phyloP scores from a whole-genome alignment of 2,888 invertebrate genomes.

The Cosmorhoe ocellata region DNA sequence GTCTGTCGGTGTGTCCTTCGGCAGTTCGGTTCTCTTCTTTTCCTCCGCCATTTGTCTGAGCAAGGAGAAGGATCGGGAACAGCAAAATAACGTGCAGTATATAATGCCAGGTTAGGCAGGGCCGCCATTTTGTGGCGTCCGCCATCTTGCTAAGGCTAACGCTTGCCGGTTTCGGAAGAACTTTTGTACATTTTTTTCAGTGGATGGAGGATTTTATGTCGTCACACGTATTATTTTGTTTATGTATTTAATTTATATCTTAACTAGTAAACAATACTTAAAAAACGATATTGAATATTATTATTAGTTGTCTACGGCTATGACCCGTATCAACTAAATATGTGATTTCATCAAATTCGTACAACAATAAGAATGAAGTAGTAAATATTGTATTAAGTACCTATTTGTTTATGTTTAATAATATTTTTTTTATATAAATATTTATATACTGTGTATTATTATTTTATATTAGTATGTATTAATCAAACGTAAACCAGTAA shows the following conservation, averaged over 20 bases:
- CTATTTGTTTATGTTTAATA: no score
- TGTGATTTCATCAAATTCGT: no score
- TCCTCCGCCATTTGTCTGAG: slow-evolving; percentile 90
- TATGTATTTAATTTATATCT: not conserved
- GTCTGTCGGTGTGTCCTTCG: slow-evolving; percentile 88
- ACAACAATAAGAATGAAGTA: no score
- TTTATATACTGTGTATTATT: no score
- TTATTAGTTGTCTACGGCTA: no score
- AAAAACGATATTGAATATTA: no score
- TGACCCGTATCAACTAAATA: no score
- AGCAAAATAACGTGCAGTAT: slow-evolving; percentile 91
- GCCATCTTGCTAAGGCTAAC: slow-evolving; percentile 53
- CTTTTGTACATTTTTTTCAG: slow-evolving; percentile 43
- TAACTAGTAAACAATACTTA: no score
- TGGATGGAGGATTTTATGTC: slow-evolving; percentile 27
- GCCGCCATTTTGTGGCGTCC: slow-evolving; percentile 60
- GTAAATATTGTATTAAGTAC: no score
- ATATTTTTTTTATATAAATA: no score
- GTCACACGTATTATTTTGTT: slow-evolving; percentile 9
- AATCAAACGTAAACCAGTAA: slow-evolving; percentile 11
- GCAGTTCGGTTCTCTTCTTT: slow-evolving; percentile 89
- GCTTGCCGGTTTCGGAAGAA: slow-evolving; percentile 68
- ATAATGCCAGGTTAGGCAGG: slow-evolving; percentile 92
- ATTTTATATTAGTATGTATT: slow-evolving; percentile 11
- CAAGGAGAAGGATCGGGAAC: slow-evolving; percentile 88